phyloP scores from a whole-genome alignment of 2,888 invertebrate species.

The Steinernema scapterisci region DNA sequence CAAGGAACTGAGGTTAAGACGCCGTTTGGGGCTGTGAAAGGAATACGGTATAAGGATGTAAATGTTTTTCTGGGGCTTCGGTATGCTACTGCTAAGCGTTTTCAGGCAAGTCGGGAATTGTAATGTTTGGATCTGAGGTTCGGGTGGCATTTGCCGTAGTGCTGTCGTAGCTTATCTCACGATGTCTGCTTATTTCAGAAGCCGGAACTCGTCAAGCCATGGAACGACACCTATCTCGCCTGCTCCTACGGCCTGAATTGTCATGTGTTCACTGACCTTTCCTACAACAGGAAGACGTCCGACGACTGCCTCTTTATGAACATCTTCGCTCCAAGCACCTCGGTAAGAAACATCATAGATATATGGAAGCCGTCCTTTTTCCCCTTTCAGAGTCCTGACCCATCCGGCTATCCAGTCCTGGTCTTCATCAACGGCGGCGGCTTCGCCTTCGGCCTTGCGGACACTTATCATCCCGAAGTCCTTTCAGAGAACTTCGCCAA shows the following conservation, averaged over 20 bases:
- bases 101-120: not conserved
- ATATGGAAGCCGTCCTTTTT: too few species aligned
- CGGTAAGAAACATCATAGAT: not conserved
- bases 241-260: not conserved
- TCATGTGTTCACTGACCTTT: not conserved
- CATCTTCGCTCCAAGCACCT: constrained; percentile 77
- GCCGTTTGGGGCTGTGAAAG: not conserved
- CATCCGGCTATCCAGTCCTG: constrained; percentile 80
- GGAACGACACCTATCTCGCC: not conserved
- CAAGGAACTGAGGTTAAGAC: not conserved
- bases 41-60: not conserved
- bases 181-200: not conserved
- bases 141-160: not conserved
- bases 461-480: constrained; percentile 50
- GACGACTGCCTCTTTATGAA: constrained; percentile 94
- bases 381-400: not conserved
- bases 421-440: constrained; percentile 93
- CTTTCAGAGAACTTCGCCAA: constrained; percentile 49
- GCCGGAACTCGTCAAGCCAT: not conserved
- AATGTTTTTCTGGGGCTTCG: not conserved
- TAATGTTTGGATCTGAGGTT: not conserved
- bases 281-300: not conserved
- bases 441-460: constrained; percentile 77
- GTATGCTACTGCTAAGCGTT: not conserved
- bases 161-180: too few species aligned